These are phyloP conservation scores for Synergus gifuensis DNA, from an alignment of 2,888 invertebrate genomes.

Conservation along the genomic window DNA sequence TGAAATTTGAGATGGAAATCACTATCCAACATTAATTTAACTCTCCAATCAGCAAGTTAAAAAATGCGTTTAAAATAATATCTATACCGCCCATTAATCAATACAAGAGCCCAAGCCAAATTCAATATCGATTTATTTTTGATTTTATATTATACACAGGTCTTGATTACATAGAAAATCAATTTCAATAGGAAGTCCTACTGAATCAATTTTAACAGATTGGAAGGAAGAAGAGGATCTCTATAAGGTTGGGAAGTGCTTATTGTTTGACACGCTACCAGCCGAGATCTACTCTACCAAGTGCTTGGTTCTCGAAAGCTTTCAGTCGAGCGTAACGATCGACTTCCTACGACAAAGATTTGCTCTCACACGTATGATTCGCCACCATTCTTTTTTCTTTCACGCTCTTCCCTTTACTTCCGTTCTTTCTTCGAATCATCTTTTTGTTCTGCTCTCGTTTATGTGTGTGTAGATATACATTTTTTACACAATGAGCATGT, in stretches of 20 bases:
- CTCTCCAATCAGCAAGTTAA: too few relatives aligned
- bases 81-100: too few relatives aligned
- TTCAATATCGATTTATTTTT: too few relatives aligned
- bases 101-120: too few relatives aligned
- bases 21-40: too few relatives aligned
- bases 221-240: constrained; percentile 15
- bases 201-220: not conserved
- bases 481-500: not conserved
- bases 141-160: too few relatives aligned
- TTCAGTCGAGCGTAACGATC: constrained; percentile 68
- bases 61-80: too few relatives aligned
- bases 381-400: constrained; percentile 11
- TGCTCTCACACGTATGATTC: constrained; percentile 64
- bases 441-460: not conserved
- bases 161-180: not conserved
- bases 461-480: not conserved
- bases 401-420: constrained; percentile 17
- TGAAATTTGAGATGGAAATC: not conserved
- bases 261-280: constrained; percentile 61
- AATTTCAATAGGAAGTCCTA: not conserved
- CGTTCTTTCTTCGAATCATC: not conserved
- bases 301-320: constrained; percentile 61
- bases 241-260: constrained; percentile 46
- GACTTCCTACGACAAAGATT: constrained; percentile 74
- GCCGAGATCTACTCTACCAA: constrained; percentile 61